Base-by-base conservation (phyloP, 2,797 vertebrate genomes). In the Nannoperca obscura region DNA sequence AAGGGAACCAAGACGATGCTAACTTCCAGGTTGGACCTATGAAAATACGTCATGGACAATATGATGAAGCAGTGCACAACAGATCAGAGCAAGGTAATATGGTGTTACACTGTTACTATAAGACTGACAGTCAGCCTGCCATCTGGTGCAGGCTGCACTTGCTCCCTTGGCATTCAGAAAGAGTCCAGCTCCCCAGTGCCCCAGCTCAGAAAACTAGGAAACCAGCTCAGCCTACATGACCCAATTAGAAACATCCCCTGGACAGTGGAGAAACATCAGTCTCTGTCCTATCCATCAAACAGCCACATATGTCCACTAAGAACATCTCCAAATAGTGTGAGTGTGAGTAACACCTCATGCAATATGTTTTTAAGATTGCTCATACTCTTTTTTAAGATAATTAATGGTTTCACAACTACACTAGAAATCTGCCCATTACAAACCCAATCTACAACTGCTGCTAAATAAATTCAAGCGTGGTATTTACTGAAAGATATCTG, bases 141-240 rank as follows among this genome's bases (percentile, higher is more conserved):
- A 80, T 80, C 53, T 66, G 9, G 60, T 22, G 55, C 66, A 87
- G 47, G 61, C 66, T 82, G 63, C 80, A 63, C 53, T 64, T n/a
- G 63, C 57, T 93, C 91, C 87, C 92, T 72, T 20, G 87, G 81
- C n/a, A 90, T 82, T 77, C 84, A 91, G 75, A 95, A 95, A 70
- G 89, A 95, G 95, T 78, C 90, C 95, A 95, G 91, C 87, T 94
- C 95, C 93, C 95, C 49, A 15, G 89, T 62, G 94, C n/a, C 80
- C 24, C 81, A 68, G 73, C 84, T 92, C 88, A 61, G 85, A 92
- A 92, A 92, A 91, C 80, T 87, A 88, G 86, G 81, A 93, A 92
- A 92, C 80, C 90, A 89, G 84, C 85, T 92, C 92, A 93, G 86
- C 81, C 70, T 84, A 42, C 30, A 53, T 74, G 92, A 92, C 94